Conservation (phyloP, 2,797 vertebrate genomes). For the Enteromius argenteus region DNA sequence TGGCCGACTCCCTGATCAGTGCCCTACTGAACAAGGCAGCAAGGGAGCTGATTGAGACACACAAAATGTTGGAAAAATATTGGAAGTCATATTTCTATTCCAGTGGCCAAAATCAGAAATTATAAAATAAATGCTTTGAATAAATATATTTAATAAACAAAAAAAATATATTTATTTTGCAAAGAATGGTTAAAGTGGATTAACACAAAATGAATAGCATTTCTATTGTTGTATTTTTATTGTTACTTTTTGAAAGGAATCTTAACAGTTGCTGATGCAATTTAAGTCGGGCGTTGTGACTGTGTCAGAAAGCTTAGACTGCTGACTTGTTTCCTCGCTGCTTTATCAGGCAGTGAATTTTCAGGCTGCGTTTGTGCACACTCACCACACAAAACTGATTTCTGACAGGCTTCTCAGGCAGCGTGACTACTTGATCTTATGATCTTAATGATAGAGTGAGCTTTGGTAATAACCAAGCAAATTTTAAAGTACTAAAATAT, state of each 20-base stretch:
- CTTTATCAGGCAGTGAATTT: no score
- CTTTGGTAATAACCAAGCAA: background rate
- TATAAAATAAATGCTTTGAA: background rate
- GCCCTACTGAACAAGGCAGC: no score
- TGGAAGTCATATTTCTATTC: background rate
- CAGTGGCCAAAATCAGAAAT: background rate
- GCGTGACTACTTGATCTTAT: background rate
- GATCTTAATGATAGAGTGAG: background rate
- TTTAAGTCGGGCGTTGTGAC: background rate
- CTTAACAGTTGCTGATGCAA: background rate
- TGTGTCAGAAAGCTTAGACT: no score
- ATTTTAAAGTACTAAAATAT: background rate
- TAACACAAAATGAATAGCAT: background rate
- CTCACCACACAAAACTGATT: no score
- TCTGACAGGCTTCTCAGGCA: no score
- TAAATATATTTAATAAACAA: background rate
- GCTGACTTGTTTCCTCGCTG: no score
- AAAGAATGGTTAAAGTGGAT: background rate
- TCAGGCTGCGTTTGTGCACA: no score
- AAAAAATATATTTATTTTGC: background rate
- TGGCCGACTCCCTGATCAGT: no score
- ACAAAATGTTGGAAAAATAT: background rate
- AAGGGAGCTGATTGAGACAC: no score
- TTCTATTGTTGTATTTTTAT: background rate
- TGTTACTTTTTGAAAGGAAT: background rate